Conservation (phyloP, 2,888 invertebrate species). For the Zele albiditarsus region DNA sequence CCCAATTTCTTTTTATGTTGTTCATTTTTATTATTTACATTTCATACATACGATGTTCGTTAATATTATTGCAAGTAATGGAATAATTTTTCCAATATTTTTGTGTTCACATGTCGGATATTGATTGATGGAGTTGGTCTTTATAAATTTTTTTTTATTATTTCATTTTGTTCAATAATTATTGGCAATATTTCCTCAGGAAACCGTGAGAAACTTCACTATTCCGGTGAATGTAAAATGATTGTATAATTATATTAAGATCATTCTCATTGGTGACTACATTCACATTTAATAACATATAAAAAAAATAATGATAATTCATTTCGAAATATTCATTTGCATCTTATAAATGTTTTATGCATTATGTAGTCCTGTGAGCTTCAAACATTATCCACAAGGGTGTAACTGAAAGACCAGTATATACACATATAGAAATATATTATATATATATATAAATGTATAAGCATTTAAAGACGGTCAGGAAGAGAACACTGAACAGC, state of each 20-base stretch:
- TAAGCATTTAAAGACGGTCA: conserved; percentile 3
- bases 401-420: not conserved
- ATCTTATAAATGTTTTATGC: not conserved
- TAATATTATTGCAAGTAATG: not conserved
- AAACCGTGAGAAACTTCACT: conserved; percentile 18
- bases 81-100: not conserved
- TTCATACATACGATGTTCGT: not conserved
- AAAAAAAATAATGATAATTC: not conserved
- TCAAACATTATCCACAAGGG: not conserved
- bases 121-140: not conserved
- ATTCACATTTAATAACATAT: not conserved
- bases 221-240: conserved; percentile 25
- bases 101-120: not conserved
- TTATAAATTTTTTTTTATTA: conserved; percentile 3
- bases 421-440: not conserved
- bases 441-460: not conserved
- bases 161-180: not conserved
- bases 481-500: conserved; percentile 3
- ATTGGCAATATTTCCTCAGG: not conserved
- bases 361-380: not conserved
- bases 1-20: not conserved
- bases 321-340: not conserved
- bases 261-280: not conserved
- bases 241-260: not conserved
- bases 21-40: not conserved